These are phyloP conservation scores for Hozukius guyotensis DNA, from an alignment of 2,797 vertebrate genomes.

Conservation along the genomic window DNA sequence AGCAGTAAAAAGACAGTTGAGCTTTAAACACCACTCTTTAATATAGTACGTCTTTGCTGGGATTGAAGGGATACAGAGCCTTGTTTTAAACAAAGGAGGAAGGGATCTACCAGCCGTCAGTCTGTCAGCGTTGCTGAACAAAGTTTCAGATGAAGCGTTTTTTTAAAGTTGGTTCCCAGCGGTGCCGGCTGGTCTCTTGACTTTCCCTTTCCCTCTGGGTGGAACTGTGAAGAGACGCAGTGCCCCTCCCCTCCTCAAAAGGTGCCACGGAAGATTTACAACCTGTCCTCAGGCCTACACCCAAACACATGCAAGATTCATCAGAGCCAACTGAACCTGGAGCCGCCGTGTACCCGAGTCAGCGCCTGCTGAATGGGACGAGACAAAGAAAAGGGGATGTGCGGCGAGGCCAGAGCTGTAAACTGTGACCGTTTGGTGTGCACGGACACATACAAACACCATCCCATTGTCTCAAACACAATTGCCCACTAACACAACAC, in stretches of 20 bases:
- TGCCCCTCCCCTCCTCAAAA: constrained; percentile 19
- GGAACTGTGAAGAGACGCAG: neutral
- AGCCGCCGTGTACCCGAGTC: constrained; percentile 40
- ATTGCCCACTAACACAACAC: constrained; percentile 3
- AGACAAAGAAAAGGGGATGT: constrained; percentile 25
- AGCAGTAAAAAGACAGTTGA: neutral
- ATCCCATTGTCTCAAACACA: constrained; percentile 8
- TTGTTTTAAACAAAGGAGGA: neutral
- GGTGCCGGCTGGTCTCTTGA: neutral
- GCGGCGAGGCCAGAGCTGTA: constrained; percentile 2
- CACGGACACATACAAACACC: neutral
- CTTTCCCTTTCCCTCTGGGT: constrained; percentile 1
- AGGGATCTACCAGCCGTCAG: neutral
- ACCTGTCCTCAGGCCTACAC: constrained; percentile 17
- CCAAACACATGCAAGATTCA: constrained; percentile 52
- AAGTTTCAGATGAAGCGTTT: neutral
- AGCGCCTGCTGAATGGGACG: constrained; percentile 8
- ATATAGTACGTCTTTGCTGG: neutral
- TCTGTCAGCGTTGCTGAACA: neutral
- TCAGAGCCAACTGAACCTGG: constrained; percentile 28
- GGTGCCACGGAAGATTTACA: constrained; percentile 37
- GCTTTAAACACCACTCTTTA: neutral
- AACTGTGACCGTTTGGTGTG: neutral
- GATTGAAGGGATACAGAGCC: neutral
- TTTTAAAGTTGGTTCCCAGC: neutral